Evolutionary conservation across 2,113 vertebrate species (phyloP).

Genomic region (Xenopus laevis): DNA sequence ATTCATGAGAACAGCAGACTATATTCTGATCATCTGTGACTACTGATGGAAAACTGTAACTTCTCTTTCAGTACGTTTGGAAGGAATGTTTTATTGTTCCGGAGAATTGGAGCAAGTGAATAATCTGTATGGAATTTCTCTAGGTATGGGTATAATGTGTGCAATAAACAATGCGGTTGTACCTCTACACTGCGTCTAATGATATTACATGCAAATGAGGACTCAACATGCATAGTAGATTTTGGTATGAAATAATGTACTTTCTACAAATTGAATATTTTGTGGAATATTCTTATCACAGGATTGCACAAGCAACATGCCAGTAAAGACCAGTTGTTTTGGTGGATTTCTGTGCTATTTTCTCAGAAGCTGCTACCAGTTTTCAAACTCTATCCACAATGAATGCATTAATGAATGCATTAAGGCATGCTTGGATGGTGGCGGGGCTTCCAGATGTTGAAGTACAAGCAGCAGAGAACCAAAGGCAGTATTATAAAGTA

Average conservation of each 20-base stretch:
- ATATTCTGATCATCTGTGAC: constrained; percentile 58
- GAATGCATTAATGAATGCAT: too few relatives aligned
- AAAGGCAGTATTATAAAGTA: too few relatives aligned
- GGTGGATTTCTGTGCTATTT: too few relatives aligned
- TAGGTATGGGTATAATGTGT: background rate
- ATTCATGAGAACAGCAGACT: constrained; percentile 59
- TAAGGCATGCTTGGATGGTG: too few relatives aligned
- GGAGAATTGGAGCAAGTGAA: background rate
- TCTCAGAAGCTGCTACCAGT: too few relatives aligned
- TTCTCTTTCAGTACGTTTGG: constrained; percentile 12
- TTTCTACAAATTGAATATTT: too few relatives aligned
- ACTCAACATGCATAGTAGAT: background rate
- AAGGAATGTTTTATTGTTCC: background rate
- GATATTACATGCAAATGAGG: background rate
- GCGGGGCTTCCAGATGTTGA: too few relatives aligned
- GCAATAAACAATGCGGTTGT: background rate
- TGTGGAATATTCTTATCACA: too few relatives aligned
- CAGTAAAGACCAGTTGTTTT: too few relatives aligned
- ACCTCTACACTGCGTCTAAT: background rate
- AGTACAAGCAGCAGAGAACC: too few relatives aligned
- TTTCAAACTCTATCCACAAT: too few relatives aligned
- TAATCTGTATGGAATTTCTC: background rate
- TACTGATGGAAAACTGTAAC: constrained; percentile 59
- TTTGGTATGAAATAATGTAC: background rate
- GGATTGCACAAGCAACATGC: too few relatives aligned